Evolutionary conservation across 1,140 invertebrate genomes (phyloP), one percentile per base, ranked within the genome.

Genomic region (Eueides isabella): DNA sequence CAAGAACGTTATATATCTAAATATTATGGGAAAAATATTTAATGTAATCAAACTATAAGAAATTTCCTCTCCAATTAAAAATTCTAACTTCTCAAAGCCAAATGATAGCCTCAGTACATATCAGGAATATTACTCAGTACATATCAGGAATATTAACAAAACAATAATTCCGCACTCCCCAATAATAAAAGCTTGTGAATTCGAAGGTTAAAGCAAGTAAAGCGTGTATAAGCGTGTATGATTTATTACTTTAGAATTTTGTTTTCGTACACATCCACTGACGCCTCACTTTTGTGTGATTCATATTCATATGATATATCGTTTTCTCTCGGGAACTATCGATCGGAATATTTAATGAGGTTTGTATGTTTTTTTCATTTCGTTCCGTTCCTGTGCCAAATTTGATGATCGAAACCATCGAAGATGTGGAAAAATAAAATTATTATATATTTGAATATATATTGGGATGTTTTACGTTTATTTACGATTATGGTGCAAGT

Each of bases 251-350:
- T 55, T 14, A 55, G 9, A 55, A 55, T 55, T 23, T 55, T 55
- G 48, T 55, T 55, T 55, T 26, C 9, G 19, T 55, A 55, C 5
- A 55, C 19, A 55, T 23, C 16, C 48, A 55, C 48, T 26, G 48
- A 55, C 48, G 48, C 48, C 48, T 26, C 48, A 55, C 19, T 55
- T 55, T 23, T 55, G 48, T 44, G 41, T 55, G 48, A 26, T 26
- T 55, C 48, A 55, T 55, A 55, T 55, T 55, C 48, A 55, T 55
- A 55, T 55, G 23, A 55, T 55, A 55, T 55, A 55, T 55, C 19
- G 48, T 23, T 23, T 26, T 55, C 48, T 55, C 48, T 55, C 48
- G 48, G 48, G 48, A 55, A 26, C 48, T 55, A 55, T 55, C 48
- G 48, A 55, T 55, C 23, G 48, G 48, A 55, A 55, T 55, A 55